These are phyloP conservation scores for Abrostola tripartita DNA, from an alignment of 2,888 invertebrate species.

Conservation along the genomic window DNA sequence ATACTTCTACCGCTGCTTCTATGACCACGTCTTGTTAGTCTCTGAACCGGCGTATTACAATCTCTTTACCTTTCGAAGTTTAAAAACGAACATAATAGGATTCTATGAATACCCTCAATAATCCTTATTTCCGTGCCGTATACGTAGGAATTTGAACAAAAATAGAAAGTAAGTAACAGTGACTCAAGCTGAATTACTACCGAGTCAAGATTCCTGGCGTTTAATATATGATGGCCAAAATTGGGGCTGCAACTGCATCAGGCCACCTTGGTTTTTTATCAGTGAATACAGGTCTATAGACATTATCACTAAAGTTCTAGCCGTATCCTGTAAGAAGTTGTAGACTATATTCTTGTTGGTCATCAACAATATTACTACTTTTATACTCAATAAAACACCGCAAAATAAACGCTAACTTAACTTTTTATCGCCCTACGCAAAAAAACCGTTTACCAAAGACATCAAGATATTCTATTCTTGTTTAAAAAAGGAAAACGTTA, in stretches of 20 bases:
- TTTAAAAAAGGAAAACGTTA: conserved; percentile 9
- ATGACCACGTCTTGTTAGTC: conserved; percentile 59
- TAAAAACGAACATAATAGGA: conserved; percentile 60
- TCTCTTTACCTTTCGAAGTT: conserved; percentile 51
- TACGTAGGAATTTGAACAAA: conserved; percentile 5
- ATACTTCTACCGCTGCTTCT: conserved; percentile 39
- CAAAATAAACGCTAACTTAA: no score
- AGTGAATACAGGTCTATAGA: no score
- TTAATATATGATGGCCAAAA: no score
- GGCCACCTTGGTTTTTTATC: no score
- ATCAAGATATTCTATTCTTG: neutral
- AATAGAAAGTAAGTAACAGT: neutral
- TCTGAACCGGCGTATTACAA: conserved; percentile 64
- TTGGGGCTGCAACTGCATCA: no score
- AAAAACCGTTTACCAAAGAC: neutral
- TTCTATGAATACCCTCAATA: conserved; percentile 58
- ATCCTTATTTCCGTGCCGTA: conserved; percentile 21
- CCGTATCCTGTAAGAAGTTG: no score
- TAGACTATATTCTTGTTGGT: no score
- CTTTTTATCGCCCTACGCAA: neutral
- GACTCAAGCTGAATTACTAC: neutral
- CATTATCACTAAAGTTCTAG: no score
- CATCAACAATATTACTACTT: no score
- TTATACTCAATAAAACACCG: no score
- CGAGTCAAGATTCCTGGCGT: no score